phyloP scores from a whole-genome alignment of 37 sponge, comb jelly and placozoan genomes.

The Mnemiopsis leidyi region DNA sequence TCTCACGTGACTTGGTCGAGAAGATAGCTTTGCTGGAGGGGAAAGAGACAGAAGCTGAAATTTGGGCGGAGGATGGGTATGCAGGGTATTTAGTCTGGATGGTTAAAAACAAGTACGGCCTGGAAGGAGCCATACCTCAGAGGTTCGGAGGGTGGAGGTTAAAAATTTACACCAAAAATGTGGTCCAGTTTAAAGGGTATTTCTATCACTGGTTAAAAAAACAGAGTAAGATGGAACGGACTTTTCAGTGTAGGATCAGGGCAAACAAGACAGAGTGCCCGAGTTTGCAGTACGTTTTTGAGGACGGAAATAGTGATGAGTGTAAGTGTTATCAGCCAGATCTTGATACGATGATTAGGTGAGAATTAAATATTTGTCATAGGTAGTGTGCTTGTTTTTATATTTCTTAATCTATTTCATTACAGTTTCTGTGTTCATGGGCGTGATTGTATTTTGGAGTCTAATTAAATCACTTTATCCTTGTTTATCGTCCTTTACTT shows the following conservation, averaged over 20 bases:
- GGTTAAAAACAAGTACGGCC: not conserved
- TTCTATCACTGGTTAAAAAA: not conserved
- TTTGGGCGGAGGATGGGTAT: not conserved
- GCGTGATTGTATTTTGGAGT: no score
- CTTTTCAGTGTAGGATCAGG: not conserved
- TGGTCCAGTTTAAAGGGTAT: not conserved
- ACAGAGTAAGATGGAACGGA: not conserved
- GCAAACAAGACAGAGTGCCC: not conserved
- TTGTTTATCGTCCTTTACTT: no score
- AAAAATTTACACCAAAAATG: not conserved
- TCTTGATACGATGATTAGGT: not conserved
- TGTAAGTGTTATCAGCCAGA: not conserved
- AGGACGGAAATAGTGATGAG: not conserved
- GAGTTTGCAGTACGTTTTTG: not conserved
- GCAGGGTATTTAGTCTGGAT: not conserved
- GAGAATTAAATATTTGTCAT: not conserved
- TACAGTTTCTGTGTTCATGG: no score
- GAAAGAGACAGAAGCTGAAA: not conserved
- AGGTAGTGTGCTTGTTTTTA: not conserved
- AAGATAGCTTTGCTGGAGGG: not conserved
- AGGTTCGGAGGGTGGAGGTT: not conserved
- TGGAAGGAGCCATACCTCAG: not conserved
- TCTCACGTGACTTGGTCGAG: not conserved
- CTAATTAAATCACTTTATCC: no score
- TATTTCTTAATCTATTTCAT: no score